Evolutionary conservation across 2,888 invertebrate species (phyloP).

Genomic region (Microctonus aethiopoides): DNA sequence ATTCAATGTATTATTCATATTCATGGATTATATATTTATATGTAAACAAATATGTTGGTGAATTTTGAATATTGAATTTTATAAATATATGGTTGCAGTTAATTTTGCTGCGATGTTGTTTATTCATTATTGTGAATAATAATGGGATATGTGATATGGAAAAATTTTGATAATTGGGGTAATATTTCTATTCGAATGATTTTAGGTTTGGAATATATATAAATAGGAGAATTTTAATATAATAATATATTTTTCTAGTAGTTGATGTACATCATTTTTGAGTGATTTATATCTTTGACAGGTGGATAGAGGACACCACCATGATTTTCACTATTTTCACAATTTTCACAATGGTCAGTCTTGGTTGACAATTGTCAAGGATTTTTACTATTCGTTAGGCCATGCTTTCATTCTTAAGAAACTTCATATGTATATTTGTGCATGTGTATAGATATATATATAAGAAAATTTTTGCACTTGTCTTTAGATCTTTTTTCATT

Average conservation of each 20-base stretch:
- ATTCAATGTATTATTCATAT: not conserved
- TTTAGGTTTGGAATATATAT: no score
- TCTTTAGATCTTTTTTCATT: not conserved
- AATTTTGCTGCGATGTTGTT: no score
- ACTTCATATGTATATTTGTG: not conserved
- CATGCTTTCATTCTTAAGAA: slow-evolving; percentile 27
- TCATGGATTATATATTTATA: not conserved
- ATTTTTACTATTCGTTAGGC: slow-evolving; percentile 56
- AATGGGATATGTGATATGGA: no score
- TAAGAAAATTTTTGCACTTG: no score
- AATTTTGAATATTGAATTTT: no score
- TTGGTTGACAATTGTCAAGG: slow-evolving; percentile 46
- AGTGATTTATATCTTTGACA: slow-evolving; percentile 57
- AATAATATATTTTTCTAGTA: no score
- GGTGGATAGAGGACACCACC: slow-evolving; percentile 48
- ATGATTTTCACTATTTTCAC: slow-evolving; percentile 48
- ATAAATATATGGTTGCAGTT: no score
- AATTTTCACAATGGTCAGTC: slow-evolving; percentile 43
- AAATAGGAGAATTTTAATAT: no score
- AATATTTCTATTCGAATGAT: no score
- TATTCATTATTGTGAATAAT: no score
- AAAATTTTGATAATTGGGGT: no score
- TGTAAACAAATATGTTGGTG: no score
- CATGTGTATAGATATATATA: not conserved
- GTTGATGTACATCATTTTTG: not conserved